These are phyloP conservation scores for Phaenicophaeus curvirostris DNA, from an alignment of 2,797 vertebrate genomes.

Conservation along the genomic window DNA sequence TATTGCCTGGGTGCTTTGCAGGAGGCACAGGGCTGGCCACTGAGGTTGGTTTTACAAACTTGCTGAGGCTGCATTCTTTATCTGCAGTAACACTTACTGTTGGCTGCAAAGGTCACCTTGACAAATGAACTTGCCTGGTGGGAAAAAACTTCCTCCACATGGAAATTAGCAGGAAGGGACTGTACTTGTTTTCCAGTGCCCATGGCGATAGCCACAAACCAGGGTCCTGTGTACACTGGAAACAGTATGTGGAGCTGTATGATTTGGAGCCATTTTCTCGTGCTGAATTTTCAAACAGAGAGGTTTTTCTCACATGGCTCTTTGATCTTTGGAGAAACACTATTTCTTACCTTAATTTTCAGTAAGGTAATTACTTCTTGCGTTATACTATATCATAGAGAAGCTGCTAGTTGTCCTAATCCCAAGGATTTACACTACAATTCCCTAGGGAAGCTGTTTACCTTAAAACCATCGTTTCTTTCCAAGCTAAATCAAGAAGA, in stretches of 20 bases:
- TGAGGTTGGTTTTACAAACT: background rate
- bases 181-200: background rate
- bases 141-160: background rate
- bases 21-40: background rate
- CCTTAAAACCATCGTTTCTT: background rate
- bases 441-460: background rate
- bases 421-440: background rate
- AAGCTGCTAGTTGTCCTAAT: background rate
- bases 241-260: background rate
- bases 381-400: background rate
- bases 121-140: conserved; percentile 24
- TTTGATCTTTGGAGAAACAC: background rate
- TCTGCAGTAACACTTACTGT: background rate
- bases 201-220: fast-evolving
- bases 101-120: conserved; percentile 9
- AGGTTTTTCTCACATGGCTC: background rate
- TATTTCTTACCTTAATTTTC: background rate
- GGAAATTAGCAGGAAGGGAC: conserved; percentile 17
- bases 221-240: background rate
- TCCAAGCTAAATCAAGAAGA: background rate
- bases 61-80: background rate
- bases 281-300: background rate
- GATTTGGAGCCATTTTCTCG: background rate
- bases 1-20: fast-evolving
- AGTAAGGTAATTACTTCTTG: background rate